A percentile compares a stretch with the other conserved stretches of the same genome.
Evolutionary conservation across 2,888 invertebrate genomes (phyloP).

Genomic region (Netelia fuscicornis): DNA sequence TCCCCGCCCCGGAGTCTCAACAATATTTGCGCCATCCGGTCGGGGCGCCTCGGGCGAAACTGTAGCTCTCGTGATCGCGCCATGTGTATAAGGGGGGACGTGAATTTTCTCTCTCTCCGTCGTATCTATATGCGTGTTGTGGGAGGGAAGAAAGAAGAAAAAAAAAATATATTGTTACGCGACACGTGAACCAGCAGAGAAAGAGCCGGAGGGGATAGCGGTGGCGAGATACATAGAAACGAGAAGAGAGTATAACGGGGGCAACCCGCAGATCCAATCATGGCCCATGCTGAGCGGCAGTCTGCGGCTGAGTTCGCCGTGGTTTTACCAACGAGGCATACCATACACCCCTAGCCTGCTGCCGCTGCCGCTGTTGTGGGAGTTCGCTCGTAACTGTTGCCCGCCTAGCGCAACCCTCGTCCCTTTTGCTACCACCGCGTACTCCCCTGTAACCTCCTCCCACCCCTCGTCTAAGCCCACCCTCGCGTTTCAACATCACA

Average conservation of each 20-base stretch:
- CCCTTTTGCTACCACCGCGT: background rate
- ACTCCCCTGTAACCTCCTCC: background rate
- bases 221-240: conserved; percentile 15
- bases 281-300: conserved; percentile 66
- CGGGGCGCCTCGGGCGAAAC: conserved; percentile 33
- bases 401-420: background rate
- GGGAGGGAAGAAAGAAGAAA: conserved; percentile 5
- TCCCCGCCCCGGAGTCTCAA: conserved; percentile 1
- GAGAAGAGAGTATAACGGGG: conserved; percentile 33
- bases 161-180: conserved; percentile 60
- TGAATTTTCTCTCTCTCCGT: no score
- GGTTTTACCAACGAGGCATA: conserved; percentile 67
- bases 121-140: background rate
- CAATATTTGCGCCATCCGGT: conserved; percentile 36
- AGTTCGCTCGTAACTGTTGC: conserved; percentile 5
- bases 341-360: conserved; percentile 25
- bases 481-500: conserved; percentile 51
- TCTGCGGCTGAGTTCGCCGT: conserved; percentile 66
- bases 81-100: conserved; percentile 11
- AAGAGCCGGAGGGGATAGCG: conserved; percentile 3
- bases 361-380: conserved; percentile 29
- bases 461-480: background rate
- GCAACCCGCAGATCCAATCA: conserved; percentile 67
- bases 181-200: conserved; percentile 45
- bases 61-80: conserved; percentile 7